Evolutionary conservation across 2,797 vertebrate genomes (phyloP), one percentile per base, ranked within the genome.

Genomic region (Sebastes steindachneri): DNA sequence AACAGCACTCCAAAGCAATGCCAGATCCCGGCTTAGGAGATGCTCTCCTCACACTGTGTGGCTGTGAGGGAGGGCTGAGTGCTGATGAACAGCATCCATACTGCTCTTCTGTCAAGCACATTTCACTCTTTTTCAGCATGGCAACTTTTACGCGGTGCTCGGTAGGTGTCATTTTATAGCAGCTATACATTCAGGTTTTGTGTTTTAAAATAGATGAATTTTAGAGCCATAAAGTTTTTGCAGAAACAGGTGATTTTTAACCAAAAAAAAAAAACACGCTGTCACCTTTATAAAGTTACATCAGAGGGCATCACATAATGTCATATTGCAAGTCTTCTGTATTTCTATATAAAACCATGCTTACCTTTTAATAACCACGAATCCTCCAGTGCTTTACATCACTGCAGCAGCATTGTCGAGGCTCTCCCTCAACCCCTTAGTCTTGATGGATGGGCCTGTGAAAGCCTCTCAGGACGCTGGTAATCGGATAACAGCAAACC

Each of bases 371-470:
- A 83, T 86, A 90, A 88, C 79, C 77, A 85, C 55, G 80, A 79
- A 65, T 88, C 82, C 80, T 45, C 63, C 67, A 9, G 88, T 70
- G 57, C 82, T 92, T 87, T 87, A 90, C 89, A 78, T 89, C 87
- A 83, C 77, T 82, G 88, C 86, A 86, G 91, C 80, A 80, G 86
- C 75, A 69, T 41, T 82, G 87, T 86, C 59, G 19, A 80, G 77
- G 65, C 81, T 80, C 83, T 91, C 91, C 84, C 77, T 89, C 86
- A 85, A 86, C 85, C 92, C 85, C 74, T 90, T 84, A 89, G 87
- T 64, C 75, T 89, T 95, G 94, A 96, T 94, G 89, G 92, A 95
- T 95, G 93, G 89, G 86, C 87, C 80, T 21, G 80, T 80, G 88
- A 91, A 93, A 90, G 89, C 91, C 91, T 92, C 90, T 91, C 76